Evolutionary conservation across 2,888 invertebrate species (phyloP).

Genomic region (Drosophila prolongata): DNA sequence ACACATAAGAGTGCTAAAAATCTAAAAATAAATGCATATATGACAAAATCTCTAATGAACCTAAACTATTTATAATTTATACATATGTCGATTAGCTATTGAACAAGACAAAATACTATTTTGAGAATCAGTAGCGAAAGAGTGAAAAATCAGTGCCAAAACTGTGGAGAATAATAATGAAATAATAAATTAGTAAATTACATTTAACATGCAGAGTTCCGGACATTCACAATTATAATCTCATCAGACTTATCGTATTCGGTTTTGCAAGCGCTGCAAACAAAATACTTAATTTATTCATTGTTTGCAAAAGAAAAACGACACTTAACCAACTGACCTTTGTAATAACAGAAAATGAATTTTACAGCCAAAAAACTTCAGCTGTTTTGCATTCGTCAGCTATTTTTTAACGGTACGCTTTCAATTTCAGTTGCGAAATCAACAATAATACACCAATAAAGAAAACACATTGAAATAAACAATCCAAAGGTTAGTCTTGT

Average conservation of each 20-base stretch:
- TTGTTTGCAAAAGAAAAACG: conserved; percentile 5
- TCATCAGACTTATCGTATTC: background rate
- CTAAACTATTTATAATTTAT: background rate
- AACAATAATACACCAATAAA: conserved; percentile 4
- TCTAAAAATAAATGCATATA: background rate
- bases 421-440: conserved; percentile 11
- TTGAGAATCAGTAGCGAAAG: no score
- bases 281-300: conserved; percentile 4
- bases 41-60: background rate
- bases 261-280: background rate
- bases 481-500: conserved; percentile 2
- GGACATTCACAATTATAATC: conserved; percentile 11
- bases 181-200: background rate
- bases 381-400: background rate
- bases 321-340: conserved; percentile 14
- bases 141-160: background rate
- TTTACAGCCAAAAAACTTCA: background rate
- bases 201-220: background rate
- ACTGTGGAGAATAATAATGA: background rate
- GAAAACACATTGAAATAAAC: conserved; percentile 1
- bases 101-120: background rate
- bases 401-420: conserved; percentile 1
- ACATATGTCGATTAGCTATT: background rate
- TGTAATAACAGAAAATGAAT: background rate
- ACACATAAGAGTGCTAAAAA: background rate